phyloP scores from a whole-genome alignment of 2,797 vertebrate species.

The Labeo calbasu region DNA sequence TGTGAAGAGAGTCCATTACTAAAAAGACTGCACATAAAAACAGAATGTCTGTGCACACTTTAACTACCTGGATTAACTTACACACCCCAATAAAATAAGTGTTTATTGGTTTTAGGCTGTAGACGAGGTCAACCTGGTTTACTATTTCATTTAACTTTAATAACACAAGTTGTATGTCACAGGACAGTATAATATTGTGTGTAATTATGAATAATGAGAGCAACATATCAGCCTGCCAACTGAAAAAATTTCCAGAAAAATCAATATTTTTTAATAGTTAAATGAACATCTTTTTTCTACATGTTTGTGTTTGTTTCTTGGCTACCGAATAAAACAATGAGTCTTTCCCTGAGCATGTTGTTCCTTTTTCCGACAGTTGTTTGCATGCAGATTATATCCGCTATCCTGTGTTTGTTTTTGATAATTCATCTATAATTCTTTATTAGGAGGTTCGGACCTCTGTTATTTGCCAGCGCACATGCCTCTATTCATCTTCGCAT shows the following conservation, averaged over 20 bases:
- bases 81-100: conserved; percentile 35
- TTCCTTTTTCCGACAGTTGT: conserved; percentile 20
- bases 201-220: not conserved
- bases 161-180: not conserved
- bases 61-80: conserved; percentile 23
- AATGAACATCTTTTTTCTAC: not conserved
- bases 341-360: conserved; percentile 17
- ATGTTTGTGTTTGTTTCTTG: not conserved
- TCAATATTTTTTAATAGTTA: not conserved
- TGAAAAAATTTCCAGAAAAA: not conserved
- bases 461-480: conserved; percentile 34
- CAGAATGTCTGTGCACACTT: not conserved
- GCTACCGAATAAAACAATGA: conserved; percentile 30
- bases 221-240: not conserved
- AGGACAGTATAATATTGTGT: not conserved
- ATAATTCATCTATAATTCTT: conserved; percentile 46
- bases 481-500: conserved; percentile 56
- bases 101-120: conserved; percentile 35
- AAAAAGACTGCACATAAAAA: conserved; percentile 12
- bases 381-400: conserved; percentile 29
- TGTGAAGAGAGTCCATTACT: not conserved
- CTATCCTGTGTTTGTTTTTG: conserved; percentile 38
- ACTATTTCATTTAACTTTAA: not conserved
- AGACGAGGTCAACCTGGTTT: conserved; percentile 12
- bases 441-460: conserved; percentile 33